A percentile compares a stretch with the other conserved stretches of the same genome.
Evolutionary conservation across 2,888 invertebrate genomes (phyloP).

Genomic region (Hydraecia micacea): DNA sequence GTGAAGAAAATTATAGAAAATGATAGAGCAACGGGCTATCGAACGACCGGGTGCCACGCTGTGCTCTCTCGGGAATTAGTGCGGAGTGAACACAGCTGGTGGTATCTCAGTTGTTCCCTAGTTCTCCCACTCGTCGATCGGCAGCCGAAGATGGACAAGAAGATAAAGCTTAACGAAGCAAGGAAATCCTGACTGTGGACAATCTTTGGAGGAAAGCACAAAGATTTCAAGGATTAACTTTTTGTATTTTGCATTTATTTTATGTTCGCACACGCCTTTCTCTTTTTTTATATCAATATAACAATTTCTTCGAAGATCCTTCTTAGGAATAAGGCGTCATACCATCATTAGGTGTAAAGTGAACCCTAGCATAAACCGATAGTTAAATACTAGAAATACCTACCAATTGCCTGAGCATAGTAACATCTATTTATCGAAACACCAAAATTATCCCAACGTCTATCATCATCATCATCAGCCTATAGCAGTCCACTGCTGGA

Average conservation of each 20-base stretch:
- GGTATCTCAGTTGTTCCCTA: conserved; percentile 97
- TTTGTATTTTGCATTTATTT: not conserved
- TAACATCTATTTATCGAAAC: conserved; percentile 12
- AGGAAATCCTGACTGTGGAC: not conserved
- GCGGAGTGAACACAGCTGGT: conserved; percentile 99
- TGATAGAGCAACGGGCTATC: conserved; percentile 80
- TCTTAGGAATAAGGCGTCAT: not conserved
- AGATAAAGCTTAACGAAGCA: not conserved
- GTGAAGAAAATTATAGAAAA: conserved; percentile 45
- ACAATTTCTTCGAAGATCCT: not conserved
- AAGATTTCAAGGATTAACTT: not conserved
- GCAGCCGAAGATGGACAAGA: conserved; percentile 18
- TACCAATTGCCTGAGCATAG: not conserved
- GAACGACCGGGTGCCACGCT: conserved; percentile 98
- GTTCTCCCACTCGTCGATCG: conserved; percentile 78
- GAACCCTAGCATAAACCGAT: not conserved
- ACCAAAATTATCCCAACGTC: conserved; percentile 8
- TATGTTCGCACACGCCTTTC: not conserved
- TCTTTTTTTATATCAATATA: not conserved
- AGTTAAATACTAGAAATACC: not conserved
- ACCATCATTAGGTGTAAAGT: not conserved
- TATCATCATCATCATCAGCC: too few relatives aligned
- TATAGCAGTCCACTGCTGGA: too few relatives aligned
- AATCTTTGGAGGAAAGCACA: not conserved
- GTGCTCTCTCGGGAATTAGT: conserved; percentile 96